These are phyloP conservation scores for Oophaga pumilio DNA, from an alignment of 2,113 vertebrate genomes.

Conservation along the genomic window DNA sequence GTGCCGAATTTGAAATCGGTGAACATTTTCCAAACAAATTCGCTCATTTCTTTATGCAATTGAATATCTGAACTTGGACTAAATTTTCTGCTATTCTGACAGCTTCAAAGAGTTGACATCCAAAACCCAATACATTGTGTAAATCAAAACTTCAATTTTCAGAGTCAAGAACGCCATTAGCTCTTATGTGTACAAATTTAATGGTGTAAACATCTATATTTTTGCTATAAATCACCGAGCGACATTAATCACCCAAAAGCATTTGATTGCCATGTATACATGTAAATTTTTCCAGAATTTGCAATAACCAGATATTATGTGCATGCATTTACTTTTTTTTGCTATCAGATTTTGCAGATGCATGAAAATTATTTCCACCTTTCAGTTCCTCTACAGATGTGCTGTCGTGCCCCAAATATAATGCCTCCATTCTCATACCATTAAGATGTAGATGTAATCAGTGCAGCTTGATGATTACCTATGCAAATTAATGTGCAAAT, in stretches of 20 bases:
- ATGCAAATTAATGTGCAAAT: slow-evolving; percentile 53
- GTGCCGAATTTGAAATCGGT: too few species aligned
- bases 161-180: neutral
- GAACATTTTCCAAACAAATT: too few species aligned
- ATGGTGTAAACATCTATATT: neutral
- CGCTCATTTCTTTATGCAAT: too few species aligned
- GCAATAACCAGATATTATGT: neutral
- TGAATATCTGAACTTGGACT: too few species aligned
- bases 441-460: slow-evolving; percentile 57
- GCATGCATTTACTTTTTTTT: slow-evolving; percentile 2
- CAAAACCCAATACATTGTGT: neutral
- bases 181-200: neutral
- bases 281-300: slow-evolving; percentile 13
- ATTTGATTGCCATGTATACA: neutral
- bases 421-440: slow-evolving; percentile 33
- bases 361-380: slow-evolving; percentile 20
- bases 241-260: neutral
- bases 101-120: neutral
- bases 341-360: neutral
- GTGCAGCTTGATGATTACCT: slow-evolving; percentile 32
- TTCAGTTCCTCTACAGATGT: slow-evolving; percentile 47
- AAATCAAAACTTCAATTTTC: too few species aligned
- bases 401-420: slow-evolving; percentile 21
- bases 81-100: neutral
- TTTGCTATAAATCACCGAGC: neutral